A percentile compares a stretch with the other conserved stretches of the same genome.
phyloP scores from a whole-genome alignment of 2,888 invertebrate species.

The Andrena bicolor region DNA sequence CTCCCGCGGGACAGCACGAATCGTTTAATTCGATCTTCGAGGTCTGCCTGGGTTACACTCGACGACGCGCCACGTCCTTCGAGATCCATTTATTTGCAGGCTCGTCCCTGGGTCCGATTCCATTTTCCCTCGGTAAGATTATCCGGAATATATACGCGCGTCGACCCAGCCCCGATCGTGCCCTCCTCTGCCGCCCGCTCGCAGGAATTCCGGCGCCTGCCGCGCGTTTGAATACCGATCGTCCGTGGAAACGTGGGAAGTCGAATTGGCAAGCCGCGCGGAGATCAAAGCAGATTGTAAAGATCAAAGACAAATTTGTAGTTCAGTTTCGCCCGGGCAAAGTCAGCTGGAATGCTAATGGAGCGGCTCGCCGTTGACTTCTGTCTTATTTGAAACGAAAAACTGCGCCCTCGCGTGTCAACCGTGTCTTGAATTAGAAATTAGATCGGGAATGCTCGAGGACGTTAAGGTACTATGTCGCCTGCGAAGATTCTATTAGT shows the following conservation, averaged over 20 bases:
- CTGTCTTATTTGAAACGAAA: too few species aligned
- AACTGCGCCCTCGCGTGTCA: too few species aligned
- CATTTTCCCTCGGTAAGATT: slow-evolving; percentile 60
- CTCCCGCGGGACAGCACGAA: slow-evolving; percentile 57
- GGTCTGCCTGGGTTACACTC: slow-evolving; percentile 36
- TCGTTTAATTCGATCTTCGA: slow-evolving; percentile 69
- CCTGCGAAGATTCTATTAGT: too few species aligned
- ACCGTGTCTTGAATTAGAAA: too few species aligned
- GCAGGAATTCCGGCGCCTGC: too few species aligned
- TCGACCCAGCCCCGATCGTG: neutral
- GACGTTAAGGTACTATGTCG: too few species aligned
- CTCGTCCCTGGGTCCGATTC: slow-evolving; percentile 47
- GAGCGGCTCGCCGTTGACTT: neutral
- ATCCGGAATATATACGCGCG: slow-evolving; percentile 33
- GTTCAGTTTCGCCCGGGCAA: too few species aligned
- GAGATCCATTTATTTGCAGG: slow-evolving; percentile 66
- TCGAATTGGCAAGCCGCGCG: neutral
- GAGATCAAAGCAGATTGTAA: slow-evolving; percentile 2
- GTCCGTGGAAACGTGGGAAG: slow-evolving; percentile 15
- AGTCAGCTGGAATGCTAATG: neutral
- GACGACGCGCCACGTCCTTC: slow-evolving; percentile 53
- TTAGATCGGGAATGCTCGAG: too few species aligned
- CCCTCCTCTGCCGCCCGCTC: too few species aligned
- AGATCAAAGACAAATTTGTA: slow-evolving; percentile 9
- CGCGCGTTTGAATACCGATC: slow-evolving; percentile 4